Evolutionary conservation across 1,140 invertebrate genomes (phyloP).

Genomic region (Rhysida immarginata): DNA sequence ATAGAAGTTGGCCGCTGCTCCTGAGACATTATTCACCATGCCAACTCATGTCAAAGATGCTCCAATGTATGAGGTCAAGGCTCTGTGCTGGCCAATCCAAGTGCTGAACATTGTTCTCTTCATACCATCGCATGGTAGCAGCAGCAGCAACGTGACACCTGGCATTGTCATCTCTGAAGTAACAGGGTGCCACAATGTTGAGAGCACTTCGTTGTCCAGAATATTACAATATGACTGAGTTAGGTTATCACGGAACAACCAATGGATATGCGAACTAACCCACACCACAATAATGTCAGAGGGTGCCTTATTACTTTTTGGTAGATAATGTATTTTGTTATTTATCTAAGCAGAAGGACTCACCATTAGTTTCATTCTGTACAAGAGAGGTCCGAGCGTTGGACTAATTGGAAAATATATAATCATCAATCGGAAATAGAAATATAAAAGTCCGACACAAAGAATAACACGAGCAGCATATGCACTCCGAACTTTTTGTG

Average conservation of each 20-base stretch:
- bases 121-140: no score
- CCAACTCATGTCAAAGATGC: no score
- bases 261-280: neutral
- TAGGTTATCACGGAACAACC: neutral
- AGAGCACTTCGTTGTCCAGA: no score
- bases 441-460: conserved; percentile 27
- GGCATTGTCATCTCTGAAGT: no score
- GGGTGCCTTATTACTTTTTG: neutral
- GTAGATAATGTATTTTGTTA: neutral
- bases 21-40: no score
- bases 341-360: conserved; percentile 8
- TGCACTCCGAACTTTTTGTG: conserved; percentile 9
- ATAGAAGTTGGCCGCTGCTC: no score
- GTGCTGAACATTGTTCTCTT: no score
- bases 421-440: conserved; percentile 30
- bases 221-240: no score
- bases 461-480: conserved; percentile 19
- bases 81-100: no score
- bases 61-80: no score
- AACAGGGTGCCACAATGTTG: no score
- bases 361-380: conserved; percentile 32
- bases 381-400: conserved; percentile 31
- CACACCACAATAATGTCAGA: neutral
- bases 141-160: no score
- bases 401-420: conserved; percentile 32